Conservation (phyloP, 2,113 vertebrate species). For the Platichthys flesus region DNA sequence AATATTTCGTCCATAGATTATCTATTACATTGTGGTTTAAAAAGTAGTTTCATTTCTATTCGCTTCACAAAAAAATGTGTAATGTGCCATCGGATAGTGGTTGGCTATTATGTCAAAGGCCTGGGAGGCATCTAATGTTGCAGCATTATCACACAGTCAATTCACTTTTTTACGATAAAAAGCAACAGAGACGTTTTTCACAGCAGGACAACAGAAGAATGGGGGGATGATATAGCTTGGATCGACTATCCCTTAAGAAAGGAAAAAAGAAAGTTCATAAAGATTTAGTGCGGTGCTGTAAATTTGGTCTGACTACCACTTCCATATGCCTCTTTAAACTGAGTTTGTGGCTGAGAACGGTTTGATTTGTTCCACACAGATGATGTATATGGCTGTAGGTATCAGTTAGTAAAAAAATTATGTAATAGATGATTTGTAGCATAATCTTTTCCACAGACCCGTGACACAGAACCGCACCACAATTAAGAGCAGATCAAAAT, state of each 20-base stretch:
- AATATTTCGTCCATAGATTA: conserved; percentile 9
- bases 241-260: conserved; percentile 20
- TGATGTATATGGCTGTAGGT: conserved; percentile 54
- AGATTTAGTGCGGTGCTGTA: conserved; percentile 45
- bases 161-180: conserved; percentile 42
- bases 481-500: conserved; percentile 74
- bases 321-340: conserved; percentile 45
- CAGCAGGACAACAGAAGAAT: conserved; percentile 29
- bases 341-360: conserved; percentile 42
- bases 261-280: conserved; percentile 52
- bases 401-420: conserved; percentile 54
- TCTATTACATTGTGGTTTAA: conserved; percentile 13
- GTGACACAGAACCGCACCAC: conserved; percentile 54
- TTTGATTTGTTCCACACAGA: conserved; percentile 58
- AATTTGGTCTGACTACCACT: conserved; percentile 45
- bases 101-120: conserved; percentile 47
- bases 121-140: conserved; percentile 32
- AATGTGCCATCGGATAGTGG: conserved; percentile 29
- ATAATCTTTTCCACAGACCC: conserved; percentile 34
- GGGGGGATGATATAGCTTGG: conserved; percentile 33
- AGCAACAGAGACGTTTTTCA: conserved; percentile 49
- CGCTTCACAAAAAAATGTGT: conserved; percentile 30
- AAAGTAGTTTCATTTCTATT: conserved; percentile 24
- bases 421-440: conserved; percentile 58
- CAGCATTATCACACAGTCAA: conserved; percentile 57